phyloP scores from a whole-genome alignment of 23 tunicate genomes.

The Corella eumyota region DNA sequence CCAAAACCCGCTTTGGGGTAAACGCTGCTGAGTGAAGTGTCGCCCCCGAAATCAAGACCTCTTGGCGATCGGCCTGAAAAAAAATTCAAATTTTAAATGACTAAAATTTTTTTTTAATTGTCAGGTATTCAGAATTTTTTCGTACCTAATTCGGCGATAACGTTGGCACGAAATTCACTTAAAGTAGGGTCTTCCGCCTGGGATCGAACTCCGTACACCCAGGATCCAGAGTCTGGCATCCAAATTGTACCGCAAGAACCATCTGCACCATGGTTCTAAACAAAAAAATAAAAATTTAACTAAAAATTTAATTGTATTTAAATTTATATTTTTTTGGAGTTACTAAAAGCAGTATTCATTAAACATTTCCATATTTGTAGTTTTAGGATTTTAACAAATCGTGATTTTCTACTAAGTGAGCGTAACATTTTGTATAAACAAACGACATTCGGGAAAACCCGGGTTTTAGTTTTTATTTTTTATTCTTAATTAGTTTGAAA shows the following conservation, averaged over 20 bases:
- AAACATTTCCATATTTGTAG: too few species aligned
- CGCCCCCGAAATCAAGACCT: conserved; percentile 44
- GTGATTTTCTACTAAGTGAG: too few species aligned
- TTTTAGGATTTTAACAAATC: too few species aligned
- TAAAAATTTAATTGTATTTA: too few species aligned
- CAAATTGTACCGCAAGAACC: conserved; percentile 45
- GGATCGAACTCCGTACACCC: conserved; percentile 21
- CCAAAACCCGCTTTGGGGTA: conserved; percentile 86
- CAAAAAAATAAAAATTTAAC: neutral
- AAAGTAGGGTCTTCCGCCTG: conserved; percentile 44
- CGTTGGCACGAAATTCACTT: conserved; percentile 17
- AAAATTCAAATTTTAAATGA: neutral
- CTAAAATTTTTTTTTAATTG: neutral
- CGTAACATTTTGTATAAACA: too few species aligned
- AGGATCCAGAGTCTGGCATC: conserved; percentile 80
- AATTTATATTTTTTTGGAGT: too few species aligned
- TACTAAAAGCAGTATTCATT: too few species aligned
- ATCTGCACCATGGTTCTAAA: conserved; percentile 87
- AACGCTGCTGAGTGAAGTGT: conserved; percentile 10
- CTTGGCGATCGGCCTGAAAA: conserved; percentile 56
- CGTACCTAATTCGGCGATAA: conserved; percentile 52
- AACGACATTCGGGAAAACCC: too few species aligned
- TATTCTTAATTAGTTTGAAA: too few species aligned
- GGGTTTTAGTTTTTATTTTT: too few species aligned
- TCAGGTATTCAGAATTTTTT: neutral